phyloP scores from a whole-genome alignment of 2,797 vertebrate genomes.

The Artibeus jamaicensis region DNA sequence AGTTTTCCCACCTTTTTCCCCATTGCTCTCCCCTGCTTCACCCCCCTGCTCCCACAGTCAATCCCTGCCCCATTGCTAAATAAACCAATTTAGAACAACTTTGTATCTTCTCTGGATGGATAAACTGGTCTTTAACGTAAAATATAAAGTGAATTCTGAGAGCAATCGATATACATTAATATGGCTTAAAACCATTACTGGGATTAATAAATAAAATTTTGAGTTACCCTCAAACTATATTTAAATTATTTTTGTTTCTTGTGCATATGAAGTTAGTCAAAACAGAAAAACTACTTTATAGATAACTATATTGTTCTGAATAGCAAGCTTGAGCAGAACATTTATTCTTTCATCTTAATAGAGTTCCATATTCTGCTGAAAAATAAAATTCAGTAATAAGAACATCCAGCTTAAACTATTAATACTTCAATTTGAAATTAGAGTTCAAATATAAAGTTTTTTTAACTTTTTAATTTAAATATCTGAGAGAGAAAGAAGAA shows the following conservation, averaged over 20 bases:
- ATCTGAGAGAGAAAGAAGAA: too few relatives aligned
- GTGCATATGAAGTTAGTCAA: constrained; percentile 1
- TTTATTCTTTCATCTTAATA: constrained; percentile 28
- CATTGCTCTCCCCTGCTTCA: too few relatives aligned
- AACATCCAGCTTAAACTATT: not conserved
- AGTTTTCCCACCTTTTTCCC: too few relatives aligned
- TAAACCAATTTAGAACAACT: constrained; percentile 6
- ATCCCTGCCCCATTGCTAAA: not conserved
- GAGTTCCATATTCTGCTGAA: constrained; percentile 30
- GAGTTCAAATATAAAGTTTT: constrained; percentile 27
- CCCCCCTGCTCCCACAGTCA: too few relatives aligned
- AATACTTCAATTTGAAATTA: not conserved
- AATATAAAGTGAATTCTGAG: not conserved
- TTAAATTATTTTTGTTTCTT: constrained; percentile 6
- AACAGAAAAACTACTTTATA: not conserved
- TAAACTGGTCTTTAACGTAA: constrained; percentile 13
- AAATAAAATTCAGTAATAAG: constrained; percentile 27
- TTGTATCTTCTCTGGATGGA: not conserved
- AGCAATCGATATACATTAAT: not conserved
- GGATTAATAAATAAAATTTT: not conserved
- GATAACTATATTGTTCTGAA: constrained; percentile 18
- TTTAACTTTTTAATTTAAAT: too few relatives aligned
- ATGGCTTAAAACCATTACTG: not conserved
- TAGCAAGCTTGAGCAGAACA: not conserved
- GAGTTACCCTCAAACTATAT: not conserved